Conservation (phyloP, 2,888 invertebrate genomes). For the Drosophila emarginata region DNA sequence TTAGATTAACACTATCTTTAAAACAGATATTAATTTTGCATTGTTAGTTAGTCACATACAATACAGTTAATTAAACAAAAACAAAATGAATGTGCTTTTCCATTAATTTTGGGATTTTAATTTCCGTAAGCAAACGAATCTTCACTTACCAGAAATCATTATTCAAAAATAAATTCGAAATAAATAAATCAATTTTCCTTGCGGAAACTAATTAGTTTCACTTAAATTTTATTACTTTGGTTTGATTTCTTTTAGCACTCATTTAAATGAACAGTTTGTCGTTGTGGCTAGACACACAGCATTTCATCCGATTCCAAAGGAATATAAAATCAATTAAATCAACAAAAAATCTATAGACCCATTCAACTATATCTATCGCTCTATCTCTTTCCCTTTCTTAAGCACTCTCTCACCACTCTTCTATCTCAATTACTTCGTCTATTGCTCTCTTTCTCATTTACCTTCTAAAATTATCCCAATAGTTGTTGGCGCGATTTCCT, state of each 20-base stretch:
- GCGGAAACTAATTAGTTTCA: conserved; percentile 12
- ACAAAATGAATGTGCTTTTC: conserved; percentile 5
- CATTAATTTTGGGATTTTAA: not conserved
- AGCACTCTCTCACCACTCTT: not conserved
- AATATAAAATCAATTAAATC: conserved; percentile 1
- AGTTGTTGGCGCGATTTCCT: conserved; percentile 95
- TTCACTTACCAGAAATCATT: conserved; percentile 43
- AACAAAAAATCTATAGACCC: conserved; percentile 3
- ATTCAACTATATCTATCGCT: not conserved
- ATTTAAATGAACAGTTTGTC: conserved; percentile 12
- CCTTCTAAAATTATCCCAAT: conserved; percentile 97
- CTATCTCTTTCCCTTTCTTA: conserved; percentile 8
- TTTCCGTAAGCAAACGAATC: not conserved
- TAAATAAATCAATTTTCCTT: conserved; percentile 20
- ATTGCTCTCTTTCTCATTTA: conserved; percentile 81
- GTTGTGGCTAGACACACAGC: not conserved
- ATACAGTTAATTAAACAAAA: not conserved
- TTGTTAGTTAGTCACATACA: not conserved
- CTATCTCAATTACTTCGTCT: not conserved
- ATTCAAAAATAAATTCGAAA: conserved; percentile 29
- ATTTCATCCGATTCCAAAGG: not conserved
- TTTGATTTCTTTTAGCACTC: conserved; percentile 13
- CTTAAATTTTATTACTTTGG: conserved; percentile 36
- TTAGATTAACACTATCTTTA: too few species aligned
- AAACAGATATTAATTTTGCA: too few species aligned